Evolutionary conservation across 1,140 invertebrate genomes (phyloP), one percentile per base, ranked within the genome.

Genomic region (Mamestra configurata): DNA sequence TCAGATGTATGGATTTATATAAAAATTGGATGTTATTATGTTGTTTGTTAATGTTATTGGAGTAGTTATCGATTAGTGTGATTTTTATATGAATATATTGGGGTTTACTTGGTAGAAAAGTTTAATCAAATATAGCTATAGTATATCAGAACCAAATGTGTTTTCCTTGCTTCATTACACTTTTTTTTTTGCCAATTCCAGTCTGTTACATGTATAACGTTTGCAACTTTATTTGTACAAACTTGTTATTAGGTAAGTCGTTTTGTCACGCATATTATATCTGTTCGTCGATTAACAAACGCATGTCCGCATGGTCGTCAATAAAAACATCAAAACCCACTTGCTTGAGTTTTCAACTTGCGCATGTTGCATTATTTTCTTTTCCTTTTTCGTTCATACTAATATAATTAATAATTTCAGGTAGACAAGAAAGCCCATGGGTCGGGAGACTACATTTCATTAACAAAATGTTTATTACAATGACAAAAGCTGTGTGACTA

Each of bases 21-120:
- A 87, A 81, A 59, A 86, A 86, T 87, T 85, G 85, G 80, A 90
- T 88, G 89, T 91, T 90, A 89, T 90, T 89, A 90, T 87, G 89
- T 94, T 94, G 92, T 92, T 94, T 93, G 90, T 93, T 94, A 94
- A 94, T 94, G 87, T 94, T 94, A 94, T 94, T 94, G 90, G 88
- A 85, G 82, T 90, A 92, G 90, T 86, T 91, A 90, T 88, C 87
- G 82, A 88, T 88, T 93, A 94, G 93, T 90, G 92, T 94, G 92
- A 94, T 93, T 94, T 93, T 94, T 94, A 94, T 95, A 94, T 95
- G 91, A 93, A 94, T 92, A 94, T 94, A 93, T 94, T 91, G 92
- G 92, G 93, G 93, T 95, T 93, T 94, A 94, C 87, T 92, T 93
- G 92, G 92, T 95, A 95, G 93, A 93, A 92, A 93, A 91, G 87